phyloP scores from a whole-genome alignment of 2,797 vertebrate genomes.

The Myripristis murdjan region DNA sequence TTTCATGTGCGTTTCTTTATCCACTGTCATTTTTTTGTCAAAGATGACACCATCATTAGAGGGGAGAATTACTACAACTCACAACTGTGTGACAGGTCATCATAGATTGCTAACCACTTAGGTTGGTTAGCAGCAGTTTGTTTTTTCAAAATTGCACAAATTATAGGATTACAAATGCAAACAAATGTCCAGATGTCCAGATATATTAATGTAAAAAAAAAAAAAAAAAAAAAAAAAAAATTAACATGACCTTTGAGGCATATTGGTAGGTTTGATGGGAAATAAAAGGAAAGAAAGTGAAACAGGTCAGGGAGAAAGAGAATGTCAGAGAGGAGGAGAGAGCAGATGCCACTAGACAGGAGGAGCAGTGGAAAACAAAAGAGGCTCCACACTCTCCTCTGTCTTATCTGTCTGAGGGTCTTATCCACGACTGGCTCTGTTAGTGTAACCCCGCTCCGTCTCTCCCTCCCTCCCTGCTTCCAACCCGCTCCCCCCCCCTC shows the following conservation, averaged over 20 bases:
- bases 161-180: too few species aligned
- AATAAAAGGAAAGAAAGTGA: neutral
- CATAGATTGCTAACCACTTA: too few species aligned
- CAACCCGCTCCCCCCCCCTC: constrained; percentile 66
- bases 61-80: too few species aligned
- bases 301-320: constrained; percentile 20
- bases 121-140: too few species aligned
- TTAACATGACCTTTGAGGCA: neutral
- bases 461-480: constrained; percentile 69
- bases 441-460: constrained; percentile 86
- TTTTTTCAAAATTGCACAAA: too few species aligned
- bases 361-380: constrained; percentile 87
- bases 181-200: too few species aligned
- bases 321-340: constrained; percentile 42
- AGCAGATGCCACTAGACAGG: constrained; percentile 80
- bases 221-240: neutral
- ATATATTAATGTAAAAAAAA: too few species aligned
- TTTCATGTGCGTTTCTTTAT: too few species aligned
- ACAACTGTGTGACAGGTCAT: too few species aligned
- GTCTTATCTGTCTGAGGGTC: constrained; percentile 86
- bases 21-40: too few species aligned
- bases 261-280: too few species aligned
- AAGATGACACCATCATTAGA: too few species aligned
- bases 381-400: constrained; percentile 81
- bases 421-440: constrained; percentile 88